These are phyloP conservation scores for Agrotis ipsilon DNA, from an alignment of 2,888 invertebrate species.

Conservation along the genomic window DNA sequence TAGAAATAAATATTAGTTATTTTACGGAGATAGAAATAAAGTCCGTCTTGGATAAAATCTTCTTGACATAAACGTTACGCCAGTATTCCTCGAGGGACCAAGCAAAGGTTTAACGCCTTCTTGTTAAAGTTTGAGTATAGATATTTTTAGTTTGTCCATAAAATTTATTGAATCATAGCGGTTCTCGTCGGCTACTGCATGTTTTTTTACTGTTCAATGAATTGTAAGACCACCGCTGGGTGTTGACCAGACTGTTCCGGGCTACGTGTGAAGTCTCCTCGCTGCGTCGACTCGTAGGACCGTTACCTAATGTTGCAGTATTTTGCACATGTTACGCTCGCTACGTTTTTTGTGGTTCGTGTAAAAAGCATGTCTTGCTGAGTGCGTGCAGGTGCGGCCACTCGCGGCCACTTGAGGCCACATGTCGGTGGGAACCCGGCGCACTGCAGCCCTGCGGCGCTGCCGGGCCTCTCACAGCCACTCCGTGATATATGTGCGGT, in stretches of 20 bases:
- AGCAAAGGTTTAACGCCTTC: neutral
- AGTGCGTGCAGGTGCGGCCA: slow-evolving; percentile 73
- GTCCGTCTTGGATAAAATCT: neutral
- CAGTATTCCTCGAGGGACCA: neutral
- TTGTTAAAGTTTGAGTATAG: neutral
- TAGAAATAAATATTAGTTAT: too few species aligned
- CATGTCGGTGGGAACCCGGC: slow-evolving; percentile 68
- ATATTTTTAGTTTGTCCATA: too few species aligned
- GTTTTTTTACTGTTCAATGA: too few species aligned
- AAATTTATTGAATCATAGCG: too few species aligned
- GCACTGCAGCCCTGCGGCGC: slow-evolving; percentile 39
- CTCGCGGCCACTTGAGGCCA: slow-evolving; percentile 75
- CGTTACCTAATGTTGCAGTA: slow-evolving; percentile 30
- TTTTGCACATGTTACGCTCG: slow-evolving; percentile 51
- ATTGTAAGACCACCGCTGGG: too few species aligned
- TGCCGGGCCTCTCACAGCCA: slow-evolving; percentile 25
- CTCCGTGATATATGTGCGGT: slow-evolving; percentile 40
- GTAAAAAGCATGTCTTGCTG: slow-evolving; percentile 50
- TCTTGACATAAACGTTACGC: neutral
- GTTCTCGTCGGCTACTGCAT: too few species aligned
- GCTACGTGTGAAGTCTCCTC: neutral
- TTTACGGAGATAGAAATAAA: too few species aligned
- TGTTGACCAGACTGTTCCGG: too few species aligned
- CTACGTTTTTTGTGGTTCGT: slow-evolving; percentile 37
- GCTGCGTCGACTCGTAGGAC: neutral